Percentiles rank a stretch among this genome's conserved stretches.
These are phyloP conservation scores for Mesorhabditis sp. DNA, from an alignment of 2,888 invertebrate species.

Conservation along the genomic window DNA sequence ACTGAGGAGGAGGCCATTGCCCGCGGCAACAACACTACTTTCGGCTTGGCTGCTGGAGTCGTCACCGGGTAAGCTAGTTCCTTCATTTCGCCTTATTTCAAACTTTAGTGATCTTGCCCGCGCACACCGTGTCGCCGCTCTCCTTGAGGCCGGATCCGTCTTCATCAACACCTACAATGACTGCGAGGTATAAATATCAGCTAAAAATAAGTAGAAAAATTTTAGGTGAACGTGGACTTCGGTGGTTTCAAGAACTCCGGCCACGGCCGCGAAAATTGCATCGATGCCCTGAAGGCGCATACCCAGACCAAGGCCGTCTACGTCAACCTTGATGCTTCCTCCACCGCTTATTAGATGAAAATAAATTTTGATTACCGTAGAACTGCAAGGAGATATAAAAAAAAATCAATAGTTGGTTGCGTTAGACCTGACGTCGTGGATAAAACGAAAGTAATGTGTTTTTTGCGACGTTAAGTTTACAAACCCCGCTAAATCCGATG, in stretches of 20 bases:
- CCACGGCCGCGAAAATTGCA: conserved; percentile 64
- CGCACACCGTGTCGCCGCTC: conserved; percentile 62
- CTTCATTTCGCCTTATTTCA: no score
- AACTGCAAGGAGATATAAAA: no score
- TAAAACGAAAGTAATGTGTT: no score
- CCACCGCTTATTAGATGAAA: neutral
- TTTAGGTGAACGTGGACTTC: conserved; percentile 63
- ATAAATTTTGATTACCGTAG: no score
- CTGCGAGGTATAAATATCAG: conserved; percentile 58
- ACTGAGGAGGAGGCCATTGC: conserved; percentile 63
- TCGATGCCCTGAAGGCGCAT: conserved; percentile 62
- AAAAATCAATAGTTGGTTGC: no score
- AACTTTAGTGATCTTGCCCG: conserved; percentile 59
- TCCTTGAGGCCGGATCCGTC: conserved; percentile 63
- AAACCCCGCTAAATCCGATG: no score
- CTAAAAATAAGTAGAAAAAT: neutral
- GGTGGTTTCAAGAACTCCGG: conserved; percentile 65
- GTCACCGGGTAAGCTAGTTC: conserved; percentile 61
- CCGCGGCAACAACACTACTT: conserved; percentile 63
- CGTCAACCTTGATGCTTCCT: conserved; percentile 51
- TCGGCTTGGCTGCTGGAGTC: conserved; percentile 65
- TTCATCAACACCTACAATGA: conserved; percentile 66
- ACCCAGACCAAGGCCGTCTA: conserved; percentile 65
- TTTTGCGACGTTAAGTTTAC: no score
- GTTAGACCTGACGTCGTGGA: no score